A percentile compares a stretch with the other conserved stretches of the same genome.
Evolutionary conservation across 92 coral and sea anemone genomes (phyloP).

Genomic region (Porites lobata): DNA sequence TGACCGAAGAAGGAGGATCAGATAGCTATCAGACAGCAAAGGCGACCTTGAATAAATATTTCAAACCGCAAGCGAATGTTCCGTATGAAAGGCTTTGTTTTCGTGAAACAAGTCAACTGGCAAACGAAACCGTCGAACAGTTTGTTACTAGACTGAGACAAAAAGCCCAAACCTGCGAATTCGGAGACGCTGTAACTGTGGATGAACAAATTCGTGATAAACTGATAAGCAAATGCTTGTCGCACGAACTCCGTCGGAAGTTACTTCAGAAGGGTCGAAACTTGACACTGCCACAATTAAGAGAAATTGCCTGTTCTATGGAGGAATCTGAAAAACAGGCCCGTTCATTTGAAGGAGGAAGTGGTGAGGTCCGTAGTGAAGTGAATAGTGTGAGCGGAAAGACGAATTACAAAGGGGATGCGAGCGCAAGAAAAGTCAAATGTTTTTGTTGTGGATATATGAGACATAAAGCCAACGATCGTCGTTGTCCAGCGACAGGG

Average conservation of each 20-base stretch:
- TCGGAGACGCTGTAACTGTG: constrained; percentile 45
- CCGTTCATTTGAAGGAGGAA: background rate
- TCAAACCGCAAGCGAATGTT: no score
- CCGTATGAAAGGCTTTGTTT: background rate
- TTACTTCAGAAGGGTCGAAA: constrained; percentile 45
- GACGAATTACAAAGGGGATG: background rate
- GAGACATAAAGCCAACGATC: background rate
- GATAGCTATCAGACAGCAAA: background rate
- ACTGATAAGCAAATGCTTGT: constrained; percentile 45
- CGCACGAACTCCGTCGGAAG: constrained; percentile 38
- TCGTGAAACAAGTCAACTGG: no score
- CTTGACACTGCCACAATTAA: constrained; percentile 41
- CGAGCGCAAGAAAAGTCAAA: background rate
- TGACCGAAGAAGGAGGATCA: constrained; percentile 37
- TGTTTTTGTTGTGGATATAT: background rate
- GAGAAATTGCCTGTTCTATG: constrained; percentile 15
- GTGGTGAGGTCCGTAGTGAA: background rate
- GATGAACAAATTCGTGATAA: constrained; percentile 64
- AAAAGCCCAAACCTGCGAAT: constrained; percentile 54
- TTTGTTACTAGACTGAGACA: constrained; percentile 43
- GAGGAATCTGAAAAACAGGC: constrained; percentile 56
- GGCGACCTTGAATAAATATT: background rate
- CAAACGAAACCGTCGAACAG: no score
- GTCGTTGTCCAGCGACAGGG: background rate
- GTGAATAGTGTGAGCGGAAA: constrained; percentile 1